These are phyloP conservation scores for Athetis lepigone DNA, from an alignment of 2,888 invertebrate genomes.

Conservation along the genomic window DNA sequence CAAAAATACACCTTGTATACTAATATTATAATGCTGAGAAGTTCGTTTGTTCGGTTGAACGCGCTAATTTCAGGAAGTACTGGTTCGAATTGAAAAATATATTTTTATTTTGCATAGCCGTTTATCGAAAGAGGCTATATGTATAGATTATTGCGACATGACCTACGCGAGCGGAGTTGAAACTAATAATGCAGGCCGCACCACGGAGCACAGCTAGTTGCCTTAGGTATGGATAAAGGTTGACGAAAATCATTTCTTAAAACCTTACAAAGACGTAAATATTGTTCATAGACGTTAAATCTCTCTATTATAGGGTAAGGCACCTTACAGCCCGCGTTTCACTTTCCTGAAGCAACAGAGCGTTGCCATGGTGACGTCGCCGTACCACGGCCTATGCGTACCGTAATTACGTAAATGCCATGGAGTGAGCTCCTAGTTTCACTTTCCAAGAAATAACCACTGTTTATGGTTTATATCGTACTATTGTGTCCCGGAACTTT, in stretches of 20 bases:
- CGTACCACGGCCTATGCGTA: conserved; percentile 69
- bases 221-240: no score
- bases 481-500: background rate
- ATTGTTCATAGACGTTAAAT: conserved; percentile 4
- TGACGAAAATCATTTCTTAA: background rate
- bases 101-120: no score
- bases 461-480: conserved; percentile 8
- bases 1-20: no score
- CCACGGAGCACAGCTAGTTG: no score
- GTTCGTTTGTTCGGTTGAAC: no score
- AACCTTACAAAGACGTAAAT: background rate
- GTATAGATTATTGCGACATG: no score
- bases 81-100: no score
- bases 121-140: no score
- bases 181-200: no score
- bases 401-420: conserved; percentile 77
- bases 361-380: conserved; percentile 77
- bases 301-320: conserved; percentile 7
- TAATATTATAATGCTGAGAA: no score
- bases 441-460: conserved; percentile 71
- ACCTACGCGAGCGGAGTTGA: no score
- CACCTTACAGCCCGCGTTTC: conserved; percentile 69
- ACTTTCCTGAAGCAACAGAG: conserved; percentile 82
- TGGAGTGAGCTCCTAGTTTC: conserved; percentile 71
- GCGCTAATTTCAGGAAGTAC: no score